A percentile compares a stretch with the other conserved stretches of the same genome.
These are phyloP conservation scores for Montipora efflorescens DNA, from an alignment of 64 coral and sea anemone species.

Conservation along the genomic window DNA sequence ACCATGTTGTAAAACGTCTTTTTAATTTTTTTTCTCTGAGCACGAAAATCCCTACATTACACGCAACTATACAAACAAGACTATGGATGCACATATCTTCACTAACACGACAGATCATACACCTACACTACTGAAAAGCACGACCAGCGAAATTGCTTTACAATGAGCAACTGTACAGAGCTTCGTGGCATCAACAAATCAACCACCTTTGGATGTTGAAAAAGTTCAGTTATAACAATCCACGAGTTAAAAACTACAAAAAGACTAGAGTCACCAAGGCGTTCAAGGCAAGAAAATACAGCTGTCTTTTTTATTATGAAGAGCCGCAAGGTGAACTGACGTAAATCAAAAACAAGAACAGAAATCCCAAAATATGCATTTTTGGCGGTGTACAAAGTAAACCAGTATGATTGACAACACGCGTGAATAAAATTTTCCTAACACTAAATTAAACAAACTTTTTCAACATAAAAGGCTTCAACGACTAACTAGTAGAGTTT, in stretches of 20 bases:
- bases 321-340: slow-evolving; percentile 2
- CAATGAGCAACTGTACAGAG: slow-evolving; percentile 13
- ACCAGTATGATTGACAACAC: slow-evolving; percentile 12
- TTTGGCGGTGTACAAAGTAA: slow-evolving; percentile 66
- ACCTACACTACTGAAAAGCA: slow-evolving; percentile 22
- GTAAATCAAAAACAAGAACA: slow-evolving; percentile 1
- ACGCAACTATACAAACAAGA: neutral
- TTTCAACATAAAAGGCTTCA: slow-evolving; percentile 83
- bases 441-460: slow-evolving; percentile 26
- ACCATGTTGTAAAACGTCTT: slow-evolving; percentile 19
- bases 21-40: slow-evolving; percentile 24
- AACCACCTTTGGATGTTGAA: slow-evolving; percentile 70
- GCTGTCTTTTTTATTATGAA: slow-evolving; percentile 1
- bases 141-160: slow-evolving; percentile 9
- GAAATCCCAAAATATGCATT: slow-evolving; percentile 74
- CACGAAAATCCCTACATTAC: slow-evolving; percentile 14
- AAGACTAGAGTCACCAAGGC: neutral
- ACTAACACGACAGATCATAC: neutral
- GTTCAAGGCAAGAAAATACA: slow-evolving; percentile 56
- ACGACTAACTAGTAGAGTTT: slow-evolving; percentile 6
- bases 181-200: slow-evolving; percentile 1
- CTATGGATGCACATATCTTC: neutral
- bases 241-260: slow-evolving; percentile 39
- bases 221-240: slow-evolving; percentile 57
- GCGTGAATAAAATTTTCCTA: slow-evolving; percentile 33